Evolutionary conservation across 2,797 vertebrate genomes (phyloP).

Genomic region (Enteromius unitaeniatus): DNA sequence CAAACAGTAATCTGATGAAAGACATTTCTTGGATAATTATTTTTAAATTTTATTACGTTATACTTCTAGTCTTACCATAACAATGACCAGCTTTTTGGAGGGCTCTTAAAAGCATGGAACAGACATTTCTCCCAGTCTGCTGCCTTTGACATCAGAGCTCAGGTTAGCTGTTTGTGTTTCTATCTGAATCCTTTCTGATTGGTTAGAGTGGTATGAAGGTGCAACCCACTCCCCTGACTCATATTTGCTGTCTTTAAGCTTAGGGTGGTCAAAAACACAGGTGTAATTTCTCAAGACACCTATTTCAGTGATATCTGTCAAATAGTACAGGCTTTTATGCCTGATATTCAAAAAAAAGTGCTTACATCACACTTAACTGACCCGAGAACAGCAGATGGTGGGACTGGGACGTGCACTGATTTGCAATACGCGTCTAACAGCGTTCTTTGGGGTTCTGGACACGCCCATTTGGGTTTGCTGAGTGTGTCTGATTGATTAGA

Average conservation of each 20-base stretch:
- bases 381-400: slow-evolving; percentile 22
- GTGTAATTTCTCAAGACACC: slow-evolving; percentile 11
- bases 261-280: background rate
- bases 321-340: background rate
- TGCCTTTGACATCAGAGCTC: background rate
- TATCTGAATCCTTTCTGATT: background rate
- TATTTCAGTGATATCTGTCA: slow-evolving; percentile 20
- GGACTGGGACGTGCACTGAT: background rate
- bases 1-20: background rate
- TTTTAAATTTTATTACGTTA: background rate
- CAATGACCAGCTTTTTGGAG: background rate
- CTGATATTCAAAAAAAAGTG: background rate
- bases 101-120: background rate
- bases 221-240: background rate
- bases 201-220: background rate
- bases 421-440: background rate
- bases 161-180: background rate
- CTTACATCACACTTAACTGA: slow-evolving; percentile 11
- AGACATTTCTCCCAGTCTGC: background rate
- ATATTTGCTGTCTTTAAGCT: background rate
- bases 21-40: background rate
- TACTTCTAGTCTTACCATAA: background rate
- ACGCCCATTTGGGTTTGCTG: background rate
- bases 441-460: background rate
- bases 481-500: slow-evolving; percentile 6